Evolutionary conservation across 2,888 invertebrate genomes (phyloP), one percentile per base, ranked within the genome.

Genomic region (Tiliacea aurago): DNA sequence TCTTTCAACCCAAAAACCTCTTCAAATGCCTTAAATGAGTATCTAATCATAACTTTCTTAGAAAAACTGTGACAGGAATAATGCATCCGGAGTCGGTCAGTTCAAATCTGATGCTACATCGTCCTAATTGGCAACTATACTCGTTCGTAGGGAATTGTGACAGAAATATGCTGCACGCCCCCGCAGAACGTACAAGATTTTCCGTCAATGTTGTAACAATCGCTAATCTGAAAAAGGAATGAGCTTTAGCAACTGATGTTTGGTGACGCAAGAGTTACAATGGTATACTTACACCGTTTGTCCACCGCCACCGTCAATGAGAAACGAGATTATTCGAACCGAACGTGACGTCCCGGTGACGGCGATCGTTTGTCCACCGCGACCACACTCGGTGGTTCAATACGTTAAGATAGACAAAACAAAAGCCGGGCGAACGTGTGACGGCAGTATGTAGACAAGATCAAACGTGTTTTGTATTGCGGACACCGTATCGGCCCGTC

Each of bases 91-190:
- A 78, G 18, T 79, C 68, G 83, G 75, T 79, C 68, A 68, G 43
- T 47, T 51, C 33, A 43, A n/a, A 70, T 68, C 18, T 49, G 49
- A 66, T 65, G 55, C 20, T 53, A 45, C 13, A 45, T 65, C 43
- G 80, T 49, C 81, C 81, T 66, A 74, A 71, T 81, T 81, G 80
- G 81, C 80, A 80, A 71, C 49, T 41, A 37, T 68, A 56, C 41
- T 70, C 28, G 28, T 64, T 64, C 68, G 51, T 33, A 55, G 15
- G 45, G 47, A 68, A 33, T 45, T 58, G 53, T 70, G 47, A 70
- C 33, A 58, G 63, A 56, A 69, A 55, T 63, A n/a, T 51, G 15
- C 37, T 47, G 33, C 15, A 28, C 49, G 23, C 51, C 20, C 33
- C 72, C 47, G 43, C 18, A 18, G n/a, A 65, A 45, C n/a, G 2